Conservation (phyloP, 2,888 invertebrate genomes). For the Lasioglossum vierecki region DNA sequence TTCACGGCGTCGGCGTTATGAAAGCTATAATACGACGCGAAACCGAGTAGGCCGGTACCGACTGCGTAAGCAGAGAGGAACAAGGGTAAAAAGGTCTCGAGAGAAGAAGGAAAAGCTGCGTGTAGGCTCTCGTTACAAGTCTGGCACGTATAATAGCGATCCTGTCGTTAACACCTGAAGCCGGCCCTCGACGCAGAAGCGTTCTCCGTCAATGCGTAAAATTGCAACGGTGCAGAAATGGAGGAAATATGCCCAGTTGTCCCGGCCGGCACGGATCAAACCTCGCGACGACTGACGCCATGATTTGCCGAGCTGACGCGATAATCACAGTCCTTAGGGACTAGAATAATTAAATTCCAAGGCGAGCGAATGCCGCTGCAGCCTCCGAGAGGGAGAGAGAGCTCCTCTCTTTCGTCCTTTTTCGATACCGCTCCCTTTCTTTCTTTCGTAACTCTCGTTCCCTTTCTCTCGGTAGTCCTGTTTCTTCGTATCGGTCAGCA, state of each 20-base stretch:
- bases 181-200: conserved; percentile 53
- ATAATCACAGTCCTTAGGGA: conserved; percentile 79
- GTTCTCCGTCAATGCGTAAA: conserved; percentile 33
- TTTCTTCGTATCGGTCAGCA: background rate
- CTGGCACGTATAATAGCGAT: conserved; percentile 75
- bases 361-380: conserved; percentile 44
- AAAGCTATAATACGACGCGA: conserved; percentile 76
- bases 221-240: conserved; percentile 50
- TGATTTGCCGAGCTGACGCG: conserved; percentile 81
- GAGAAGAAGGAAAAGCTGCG: conserved; percentile 41
- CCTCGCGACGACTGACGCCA: conserved; percentile 79
- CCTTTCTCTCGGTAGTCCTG: background rate
- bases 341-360: conserved; percentile 81
- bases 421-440: conserved; percentile 17
- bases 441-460: background rate
- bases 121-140: conserved; percentile 77
- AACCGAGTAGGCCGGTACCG: conserved; percentile 64
- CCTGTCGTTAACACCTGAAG: conserved; percentile 82
- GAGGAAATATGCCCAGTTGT: conserved; percentile 56
- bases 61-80: conserved; percentile 63
- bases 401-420: conserved; percentile 18
- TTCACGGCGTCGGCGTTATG: conserved; percentile 77
- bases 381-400: conserved; percentile 1
- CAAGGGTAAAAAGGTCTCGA: conserved; percentile 47
- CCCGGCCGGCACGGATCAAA: conserved; percentile 72